These are phyloP conservation scores for Epistrophe grossulariae DNA, from an alignment of 2,888 invertebrate species.

Conservation along the genomic window DNA sequence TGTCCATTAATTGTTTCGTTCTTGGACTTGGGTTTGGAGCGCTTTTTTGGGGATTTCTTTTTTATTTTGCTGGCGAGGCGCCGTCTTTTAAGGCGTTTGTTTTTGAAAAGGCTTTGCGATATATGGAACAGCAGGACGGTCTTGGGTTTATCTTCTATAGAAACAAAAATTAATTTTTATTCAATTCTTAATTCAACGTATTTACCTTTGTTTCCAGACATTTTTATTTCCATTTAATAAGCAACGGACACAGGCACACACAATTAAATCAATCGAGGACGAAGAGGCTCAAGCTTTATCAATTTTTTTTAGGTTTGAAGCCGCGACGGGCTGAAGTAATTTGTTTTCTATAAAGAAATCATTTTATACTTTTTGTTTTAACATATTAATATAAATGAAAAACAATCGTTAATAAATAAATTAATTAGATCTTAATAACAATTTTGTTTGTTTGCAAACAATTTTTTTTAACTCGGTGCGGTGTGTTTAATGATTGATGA, in stretches of 20 bases:
- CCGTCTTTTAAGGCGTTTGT: conserved; percentile 80
- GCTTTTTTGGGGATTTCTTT: conserved; percentile 48
- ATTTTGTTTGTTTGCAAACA: conserved; percentile 70
- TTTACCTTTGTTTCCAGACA: conserved; percentile 60
- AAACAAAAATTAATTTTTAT: background rate
- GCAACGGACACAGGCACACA: background rate
- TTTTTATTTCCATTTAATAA: conserved; percentile 48
- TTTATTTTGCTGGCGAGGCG: conserved; percentile 32
- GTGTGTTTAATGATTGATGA: conserved; percentile 26
- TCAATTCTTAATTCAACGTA: background rate
- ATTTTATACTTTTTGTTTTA: conserved; percentile 7
- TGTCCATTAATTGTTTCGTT: conserved; percentile 69
- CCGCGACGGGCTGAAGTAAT: background rate
- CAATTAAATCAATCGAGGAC: background rate
- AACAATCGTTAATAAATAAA: conserved; percentile 32
- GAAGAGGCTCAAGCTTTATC: background rate
- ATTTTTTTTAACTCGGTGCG: conserved; percentile 30
- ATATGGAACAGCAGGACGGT: conserved; percentile 82
- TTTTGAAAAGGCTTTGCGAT: conserved; percentile 80
- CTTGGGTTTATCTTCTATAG: conserved; percentile 78
- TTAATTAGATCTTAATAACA: conserved; percentile 48
- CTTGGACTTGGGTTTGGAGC: conserved; percentile 33
- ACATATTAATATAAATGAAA: conserved; percentile 1
- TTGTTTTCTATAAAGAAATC: conserved; percentile 19
- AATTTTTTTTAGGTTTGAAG: conserved; percentile 20